phyloP scores from a whole-genome alignment of 1,140 invertebrate genomes.

The Hirudo medicinalis region DNA sequence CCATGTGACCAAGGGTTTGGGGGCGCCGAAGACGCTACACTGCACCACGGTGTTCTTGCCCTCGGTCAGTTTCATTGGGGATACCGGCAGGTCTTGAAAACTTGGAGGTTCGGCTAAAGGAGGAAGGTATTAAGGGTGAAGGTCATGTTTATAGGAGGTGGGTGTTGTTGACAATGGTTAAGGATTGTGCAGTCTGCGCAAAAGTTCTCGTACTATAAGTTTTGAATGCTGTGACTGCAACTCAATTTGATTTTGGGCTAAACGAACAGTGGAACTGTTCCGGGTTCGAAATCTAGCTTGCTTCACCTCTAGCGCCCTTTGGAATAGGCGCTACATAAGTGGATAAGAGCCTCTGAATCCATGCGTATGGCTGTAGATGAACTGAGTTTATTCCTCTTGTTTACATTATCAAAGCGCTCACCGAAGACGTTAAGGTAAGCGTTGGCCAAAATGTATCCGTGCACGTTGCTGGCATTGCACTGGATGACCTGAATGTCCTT shows the following conservation, averaged over 20 bases:
- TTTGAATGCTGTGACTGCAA: not conserved
- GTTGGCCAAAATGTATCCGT: conserved; percentile 94
- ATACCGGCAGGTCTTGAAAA: conserved; percentile 66
- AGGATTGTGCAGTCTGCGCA: too few relatives aligned
- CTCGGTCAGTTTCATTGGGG: conserved; percentile 56
- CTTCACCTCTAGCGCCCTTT: not conserved
- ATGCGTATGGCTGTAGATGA: not conserved
- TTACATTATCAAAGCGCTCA: conserved; percentile 33
- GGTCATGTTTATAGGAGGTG: too few relatives aligned
- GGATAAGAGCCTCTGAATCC: not conserved
- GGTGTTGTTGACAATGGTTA: too few relatives aligned
- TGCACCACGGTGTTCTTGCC: conserved; percentile 65
- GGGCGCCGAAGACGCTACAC: conserved; percentile 88
- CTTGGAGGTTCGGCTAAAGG: conserved; percentile 58
- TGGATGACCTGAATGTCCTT: conserved; percentile 47
- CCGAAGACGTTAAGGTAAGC: conserved; percentile 89
- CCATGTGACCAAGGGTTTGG: conserved; percentile 87
- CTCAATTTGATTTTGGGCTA: not conserved
- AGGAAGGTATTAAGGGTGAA: conserved; percentile 19
- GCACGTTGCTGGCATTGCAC: conserved; percentile 94
- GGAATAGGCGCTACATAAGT: not conserved
- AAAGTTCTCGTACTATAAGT: not conserved
- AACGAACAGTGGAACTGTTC: not conserved
- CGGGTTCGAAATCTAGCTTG: not conserved
- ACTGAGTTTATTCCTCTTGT: not conserved